Conservation (phyloP, 2,888 invertebrate species). For the Hypena proboscidalis region DNA sequence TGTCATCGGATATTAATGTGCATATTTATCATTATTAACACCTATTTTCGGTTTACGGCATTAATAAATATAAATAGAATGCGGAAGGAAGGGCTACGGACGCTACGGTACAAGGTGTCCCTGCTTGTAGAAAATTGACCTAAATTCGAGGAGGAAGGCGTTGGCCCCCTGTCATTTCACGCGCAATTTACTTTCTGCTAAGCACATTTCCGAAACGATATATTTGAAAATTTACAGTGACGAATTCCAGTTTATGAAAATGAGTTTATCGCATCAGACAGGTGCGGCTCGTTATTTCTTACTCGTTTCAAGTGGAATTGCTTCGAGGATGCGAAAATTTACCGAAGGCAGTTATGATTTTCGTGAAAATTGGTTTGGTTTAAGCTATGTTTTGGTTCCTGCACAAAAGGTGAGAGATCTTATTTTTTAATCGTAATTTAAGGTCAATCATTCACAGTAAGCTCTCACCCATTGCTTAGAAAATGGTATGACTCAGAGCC, state of each 20-base stretch:
- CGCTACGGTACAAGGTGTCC: constrained; percentile 40
- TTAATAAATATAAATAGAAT: constrained; percentile 52
- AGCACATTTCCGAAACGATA: constrained; percentile 52
- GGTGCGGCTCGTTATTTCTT: constrained; percentile 8
- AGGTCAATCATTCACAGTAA: too few species aligned
- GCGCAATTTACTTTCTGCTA: constrained; percentile 65
- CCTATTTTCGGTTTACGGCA: constrained; percentile 43
- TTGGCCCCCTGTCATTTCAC: constrained; percentile 66
- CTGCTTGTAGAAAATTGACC: constrained; percentile 64
- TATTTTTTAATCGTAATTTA: too few species aligned
- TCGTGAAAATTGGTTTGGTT: too few species aligned
- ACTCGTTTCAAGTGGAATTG: not conserved
- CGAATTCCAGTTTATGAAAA: constrained; percentile 17
- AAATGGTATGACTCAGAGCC: too few species aligned
- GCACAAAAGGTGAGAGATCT: too few species aligned
- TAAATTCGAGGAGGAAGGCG: constrained; percentile 57
- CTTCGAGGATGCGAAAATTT: not conserved
- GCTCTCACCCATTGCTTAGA: too few species aligned
- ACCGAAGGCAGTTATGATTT: not conserved
- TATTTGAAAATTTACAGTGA: constrained; percentile 39
- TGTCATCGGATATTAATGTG: constrained; percentile 31
- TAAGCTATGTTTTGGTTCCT: too few species aligned
- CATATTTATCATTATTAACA: constrained; percentile 39
- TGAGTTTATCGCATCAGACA: constrained; percentile 7
- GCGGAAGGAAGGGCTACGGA: constrained; percentile 49